A percentile compares a stretch with the other conserved stretches of the same genome.
Evolutionary conservation across 30 jellyfish, hydroid and myxozoan genomes (phyloP).

Genomic region (Pseudorhiza aurosa): DNA sequence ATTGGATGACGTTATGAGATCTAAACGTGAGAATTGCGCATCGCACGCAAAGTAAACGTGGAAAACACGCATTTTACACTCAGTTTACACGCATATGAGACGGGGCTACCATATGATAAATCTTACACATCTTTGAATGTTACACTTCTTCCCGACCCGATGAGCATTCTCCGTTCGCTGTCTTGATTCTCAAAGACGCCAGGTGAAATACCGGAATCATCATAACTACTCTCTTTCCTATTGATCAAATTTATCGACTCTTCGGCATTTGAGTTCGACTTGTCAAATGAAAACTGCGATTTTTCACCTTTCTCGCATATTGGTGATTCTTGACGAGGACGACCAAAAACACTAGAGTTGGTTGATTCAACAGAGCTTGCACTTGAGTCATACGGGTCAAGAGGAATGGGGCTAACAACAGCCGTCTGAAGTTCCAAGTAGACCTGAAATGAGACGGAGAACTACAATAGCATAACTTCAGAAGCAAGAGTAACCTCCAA

Average conservation of each 20-base stretch:
- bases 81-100: neutral
- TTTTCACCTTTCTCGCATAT: neutral
- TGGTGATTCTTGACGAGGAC: neutral
- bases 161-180: conserved; percentile 19
- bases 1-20: no score
- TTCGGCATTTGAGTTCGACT: neutral
- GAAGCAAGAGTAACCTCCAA: no score
- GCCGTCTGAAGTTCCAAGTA: conserved; percentile 73
- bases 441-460: no score
- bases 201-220: conserved; percentile 36
- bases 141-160: neutral
- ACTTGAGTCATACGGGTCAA: conserved; percentile 34
- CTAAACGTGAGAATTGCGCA: no score
- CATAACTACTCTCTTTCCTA: conserved; percentile 16
- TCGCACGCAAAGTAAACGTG: no score
- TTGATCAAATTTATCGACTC: neutral
- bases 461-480: no score
- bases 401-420: conserved; percentile 38
- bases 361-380: conserved; percentile 8
- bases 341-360: conserved; percentile 19
- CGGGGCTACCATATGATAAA: neutral
- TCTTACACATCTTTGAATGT: conserved; percentile 11
- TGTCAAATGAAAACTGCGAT: conserved; percentile 18
- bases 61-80: neutral
- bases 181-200: conserved; percentile 29